phyloP scores from a whole-genome alignment of 64 coral and sea anemone species.

The Astreopora myriophthalma region DNA sequence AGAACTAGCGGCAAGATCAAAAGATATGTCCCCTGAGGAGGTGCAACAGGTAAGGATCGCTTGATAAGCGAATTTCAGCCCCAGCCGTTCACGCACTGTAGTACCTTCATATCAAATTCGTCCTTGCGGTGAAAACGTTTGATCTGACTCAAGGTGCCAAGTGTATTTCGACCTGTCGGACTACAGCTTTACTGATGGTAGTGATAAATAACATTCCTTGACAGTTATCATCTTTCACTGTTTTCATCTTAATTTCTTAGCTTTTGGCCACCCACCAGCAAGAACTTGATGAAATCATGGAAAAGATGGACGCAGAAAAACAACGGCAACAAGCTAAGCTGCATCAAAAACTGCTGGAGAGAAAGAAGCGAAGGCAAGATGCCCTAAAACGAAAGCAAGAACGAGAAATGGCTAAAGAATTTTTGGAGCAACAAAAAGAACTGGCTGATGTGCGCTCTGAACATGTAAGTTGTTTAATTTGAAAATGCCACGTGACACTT shows the following conservation, averaged over 20 bases:
- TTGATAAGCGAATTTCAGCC: neutral
- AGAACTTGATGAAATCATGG: slow-evolving; percentile 93
- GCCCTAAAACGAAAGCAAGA: slow-evolving; percentile 89
- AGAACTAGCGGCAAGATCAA: slow-evolving; percentile 69
- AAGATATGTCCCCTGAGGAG: slow-evolving; percentile 86
- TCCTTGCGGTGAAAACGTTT: too few species aligned
- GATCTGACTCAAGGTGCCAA: too few species aligned
- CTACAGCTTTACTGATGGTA: too few species aligned
- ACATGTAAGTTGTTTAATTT: slow-evolving; percentile 44
- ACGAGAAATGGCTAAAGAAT: slow-evolving; percentile 89
- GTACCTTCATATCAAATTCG: too few species aligned
- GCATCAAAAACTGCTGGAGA: slow-evolving; percentile 84
- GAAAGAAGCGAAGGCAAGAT: slow-evolving; percentile 79
- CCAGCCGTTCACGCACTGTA: too few species aligned
- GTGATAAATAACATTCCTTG: too few species aligned
- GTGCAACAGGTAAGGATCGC: slow-evolving; percentile 69
- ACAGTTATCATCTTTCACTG: too few species aligned
- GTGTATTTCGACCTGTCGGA: too few species aligned
- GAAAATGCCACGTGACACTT: neutral
- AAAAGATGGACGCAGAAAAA: slow-evolving; percentile 89
- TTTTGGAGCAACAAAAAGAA: slow-evolving; percentile 96
- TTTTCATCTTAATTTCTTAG: neutral
- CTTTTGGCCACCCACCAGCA: slow-evolving; percentile 86
- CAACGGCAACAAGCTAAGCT: slow-evolving; percentile 76
- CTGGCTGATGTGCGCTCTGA: slow-evolving; percentile 83